These are phyloP conservation scores for Agonopterix alstromeriana DNA, from an alignment of 2,888 invertebrate genomes.

Conservation along the genomic window DNA sequence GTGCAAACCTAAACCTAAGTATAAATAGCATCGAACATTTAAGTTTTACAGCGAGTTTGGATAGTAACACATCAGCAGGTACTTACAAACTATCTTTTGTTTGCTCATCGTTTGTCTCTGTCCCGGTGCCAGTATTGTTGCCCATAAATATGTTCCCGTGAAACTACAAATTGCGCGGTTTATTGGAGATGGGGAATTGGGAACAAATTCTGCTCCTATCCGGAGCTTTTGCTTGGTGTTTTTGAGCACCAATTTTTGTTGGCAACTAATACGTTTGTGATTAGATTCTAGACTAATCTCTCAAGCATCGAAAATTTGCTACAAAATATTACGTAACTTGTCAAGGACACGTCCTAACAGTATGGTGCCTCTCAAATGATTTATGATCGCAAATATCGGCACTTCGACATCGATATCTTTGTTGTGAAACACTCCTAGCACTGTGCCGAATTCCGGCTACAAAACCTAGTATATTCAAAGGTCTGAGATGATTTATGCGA, in stretches of 20 bases:
- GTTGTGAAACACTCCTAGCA: background rate
- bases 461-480: no score
- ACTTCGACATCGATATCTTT: background rate
- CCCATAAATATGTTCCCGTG: conserved; percentile 43
- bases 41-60: background rate
- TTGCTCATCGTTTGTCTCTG: conserved; percentile 49
- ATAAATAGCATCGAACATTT: background rate
- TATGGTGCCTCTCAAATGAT: conserved; percentile 3
- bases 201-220: conserved; percentile 2
- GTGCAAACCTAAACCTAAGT: no score
- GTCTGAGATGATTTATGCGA: no score
- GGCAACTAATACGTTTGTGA: background rate
- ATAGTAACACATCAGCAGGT: conserved; percentile 8
- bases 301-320: background rate
- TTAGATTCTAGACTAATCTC: no score
- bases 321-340: background rate
- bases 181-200: conserved; percentile 19
- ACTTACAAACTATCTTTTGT: conserved; percentile 46
- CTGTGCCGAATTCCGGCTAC: no score
- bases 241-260: background rate
- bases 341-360: background rate
- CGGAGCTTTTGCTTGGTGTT: background rate
- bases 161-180: conserved; percentile 33
- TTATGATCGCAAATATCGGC: conserved; percentile 1
- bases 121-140: conserved; percentile 39